Conservation (phyloP, 2,113 vertebrate genomes). For the Pipra filicauda region DNA sequence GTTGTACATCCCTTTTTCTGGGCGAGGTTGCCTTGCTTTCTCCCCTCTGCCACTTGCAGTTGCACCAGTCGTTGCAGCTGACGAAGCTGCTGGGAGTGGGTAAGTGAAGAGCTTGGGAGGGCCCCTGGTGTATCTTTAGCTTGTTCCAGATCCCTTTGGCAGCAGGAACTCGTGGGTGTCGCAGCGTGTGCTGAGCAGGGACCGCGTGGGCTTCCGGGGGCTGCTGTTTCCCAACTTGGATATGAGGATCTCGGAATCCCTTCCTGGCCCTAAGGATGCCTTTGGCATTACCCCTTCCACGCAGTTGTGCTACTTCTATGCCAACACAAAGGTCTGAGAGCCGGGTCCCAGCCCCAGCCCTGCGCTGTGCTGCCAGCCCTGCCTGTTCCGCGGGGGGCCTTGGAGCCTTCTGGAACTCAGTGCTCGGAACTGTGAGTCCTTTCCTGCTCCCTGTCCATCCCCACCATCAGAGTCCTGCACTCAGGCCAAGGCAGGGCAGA, state of each 20-base stretch:
- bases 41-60: neutral
- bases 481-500: neutral
- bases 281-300: neutral
- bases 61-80: neutral
- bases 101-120: neutral
- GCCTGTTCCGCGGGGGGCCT: neutral
- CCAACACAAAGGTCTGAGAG: neutral
- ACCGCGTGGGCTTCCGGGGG: neutral
- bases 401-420: neutral
- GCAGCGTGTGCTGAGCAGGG: neutral
- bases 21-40: rapidly evolving
- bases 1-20: neutral
- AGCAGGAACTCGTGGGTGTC: neutral
- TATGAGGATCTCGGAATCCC: neutral
- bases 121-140: neutral
- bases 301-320: neutral
- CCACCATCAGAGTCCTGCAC: neutral
- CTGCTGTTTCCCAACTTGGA: neutral
- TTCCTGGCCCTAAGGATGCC: neutral
- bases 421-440: neutral
- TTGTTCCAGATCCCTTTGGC: neutral
- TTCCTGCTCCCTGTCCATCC: neutral
- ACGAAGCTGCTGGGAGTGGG: neutral
- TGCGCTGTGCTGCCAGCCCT: neutral
- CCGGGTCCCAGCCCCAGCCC: neutral